Percentiles rank a stretch among this genome's conserved stretches.
Conservation (phyloP, 64 coral and sea anemone species). For the Porites lutea region DNA sequence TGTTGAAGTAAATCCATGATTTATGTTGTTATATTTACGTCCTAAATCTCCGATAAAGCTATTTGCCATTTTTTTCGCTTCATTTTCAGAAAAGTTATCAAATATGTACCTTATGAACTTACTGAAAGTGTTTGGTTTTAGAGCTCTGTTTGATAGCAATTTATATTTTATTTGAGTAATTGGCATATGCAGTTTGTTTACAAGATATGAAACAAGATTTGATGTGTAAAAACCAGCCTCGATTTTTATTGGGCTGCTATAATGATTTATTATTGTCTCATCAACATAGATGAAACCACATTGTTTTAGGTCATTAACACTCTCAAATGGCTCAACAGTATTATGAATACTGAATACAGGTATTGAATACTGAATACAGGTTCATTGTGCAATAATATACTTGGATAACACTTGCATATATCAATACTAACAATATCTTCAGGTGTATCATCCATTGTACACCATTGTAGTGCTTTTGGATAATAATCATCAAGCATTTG, state of each 20-base stretch:
- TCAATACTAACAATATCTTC: not conserved
- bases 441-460: not conserved
- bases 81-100: not conserved
- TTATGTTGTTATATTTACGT: slow-evolving; percentile 17
- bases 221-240: not conserved
- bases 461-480: not conserved
- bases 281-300: slow-evolving; percentile 3
- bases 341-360: not conserved
- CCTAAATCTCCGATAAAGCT: slow-evolving; percentile 33
- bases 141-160: not conserved
- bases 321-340: not conserved
- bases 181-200: not conserved
- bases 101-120: slow-evolving; percentile 18
- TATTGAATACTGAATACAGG: not conserved
- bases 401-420: not conserved
- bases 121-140: slow-evolving; percentile 28
- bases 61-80: slow-evolving; percentile 29
- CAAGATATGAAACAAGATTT: too few relatives aligned
- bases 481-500: not conserved
- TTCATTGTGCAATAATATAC: not conserved
- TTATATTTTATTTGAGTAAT: slow-evolving; percentile 6
- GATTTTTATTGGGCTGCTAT: not conserved
- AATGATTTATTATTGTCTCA: not conserved
- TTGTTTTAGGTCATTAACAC: not conserved
- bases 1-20: not conserved